Base-by-base conservation (phyloP, 2,888 invertebrate genomes). In the Caenorhabditis imperialis region DNA sequence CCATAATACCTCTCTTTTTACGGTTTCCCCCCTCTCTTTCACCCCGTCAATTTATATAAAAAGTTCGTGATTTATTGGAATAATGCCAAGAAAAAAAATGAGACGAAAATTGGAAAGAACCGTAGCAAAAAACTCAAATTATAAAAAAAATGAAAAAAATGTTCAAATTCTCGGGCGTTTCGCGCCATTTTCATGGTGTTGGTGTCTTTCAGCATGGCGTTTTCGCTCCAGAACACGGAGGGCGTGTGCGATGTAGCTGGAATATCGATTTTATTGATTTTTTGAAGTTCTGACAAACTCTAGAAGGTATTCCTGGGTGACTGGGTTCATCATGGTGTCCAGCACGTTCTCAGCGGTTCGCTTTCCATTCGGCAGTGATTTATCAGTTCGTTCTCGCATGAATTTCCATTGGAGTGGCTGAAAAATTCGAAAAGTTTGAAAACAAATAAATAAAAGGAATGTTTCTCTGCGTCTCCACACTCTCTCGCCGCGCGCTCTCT, bases 321-420 rank as follows among this genome's bases (percentile, higher is more conserved):
- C 79, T 16, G 88, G 88, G 42, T 85, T 60, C 47, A 70, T 37
- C 78, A 88, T 88, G 14, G 84, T 85, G 53, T 82, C 79, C 22
- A 79, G 74, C 6, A 88, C 88, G 45, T 86, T 83, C 14, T 54
- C 88, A 3, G 96, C 97, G 10, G 99, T 99, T 7, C 91, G 91
- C 80, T 89, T 92, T 79, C 94, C 93, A 89, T 99, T 99, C 0
- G 99, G 97, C 89, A 92, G 94, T 0, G 95, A 94, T 90, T 99
- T 99, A 89, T 99, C 99, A 0, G 94, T 95, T 79, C 99, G 91
- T 88, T 96, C 94, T 67, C 98, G 91, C 94, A 99, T 94, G 88
- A 94, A 96, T 55, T 92, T 91, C 99, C 99, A 99, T 37, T 58
- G 70, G 30, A 25, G 25, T 1, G 62, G 51, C 69, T 75, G 57